phyloP scores from a whole-genome alignment of 2,888 invertebrate genomes.

The Adelphocoris suturalis region DNA sequence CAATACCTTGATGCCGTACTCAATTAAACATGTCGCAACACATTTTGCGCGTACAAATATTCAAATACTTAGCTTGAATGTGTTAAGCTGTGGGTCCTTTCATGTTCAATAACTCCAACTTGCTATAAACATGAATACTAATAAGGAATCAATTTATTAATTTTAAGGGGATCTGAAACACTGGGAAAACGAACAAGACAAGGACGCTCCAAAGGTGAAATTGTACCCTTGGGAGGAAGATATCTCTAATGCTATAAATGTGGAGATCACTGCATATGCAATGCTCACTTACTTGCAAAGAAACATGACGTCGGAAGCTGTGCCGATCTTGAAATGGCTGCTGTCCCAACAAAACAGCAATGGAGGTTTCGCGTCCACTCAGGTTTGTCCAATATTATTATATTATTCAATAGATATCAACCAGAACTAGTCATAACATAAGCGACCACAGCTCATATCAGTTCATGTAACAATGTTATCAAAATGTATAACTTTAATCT shows the following conservation, averaged over 20 bases:
- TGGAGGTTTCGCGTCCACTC: conserved; percentile 86
- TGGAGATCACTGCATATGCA: conserved; percentile 94
- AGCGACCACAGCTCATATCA: too few species aligned
- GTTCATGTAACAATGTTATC: too few species aligned
- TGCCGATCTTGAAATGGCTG: conserved; percentile 87
- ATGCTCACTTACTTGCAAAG: conserved; percentile 84
- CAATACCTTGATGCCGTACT: too few species aligned
- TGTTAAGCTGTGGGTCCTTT: too few species aligned
- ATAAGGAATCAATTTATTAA: not conserved
- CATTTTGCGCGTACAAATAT: too few species aligned
- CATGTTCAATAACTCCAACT: too few species aligned
- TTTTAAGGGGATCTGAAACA: conserved; percentile 80
- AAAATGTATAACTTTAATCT: too few species aligned
- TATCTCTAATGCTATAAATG: conserved; percentile 84
- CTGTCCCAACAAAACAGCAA: conserved; percentile 85
- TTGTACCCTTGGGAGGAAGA: conserved; percentile 80
- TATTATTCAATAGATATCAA: not conserved
- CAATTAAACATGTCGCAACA: too few species aligned
- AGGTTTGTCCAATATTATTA: not conserved
- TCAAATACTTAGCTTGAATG: too few species aligned
- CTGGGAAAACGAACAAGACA: conserved; percentile 84
- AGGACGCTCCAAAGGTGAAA: conserved; percentile 80
- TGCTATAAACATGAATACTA: not conserved
- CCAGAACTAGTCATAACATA: too few species aligned
- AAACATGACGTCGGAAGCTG: conserved; percentile 80